Evolutionary conservation across 2,113 vertebrate genomes (phyloP).

Genomic region (Stercorarius parasiticus): DNA sequence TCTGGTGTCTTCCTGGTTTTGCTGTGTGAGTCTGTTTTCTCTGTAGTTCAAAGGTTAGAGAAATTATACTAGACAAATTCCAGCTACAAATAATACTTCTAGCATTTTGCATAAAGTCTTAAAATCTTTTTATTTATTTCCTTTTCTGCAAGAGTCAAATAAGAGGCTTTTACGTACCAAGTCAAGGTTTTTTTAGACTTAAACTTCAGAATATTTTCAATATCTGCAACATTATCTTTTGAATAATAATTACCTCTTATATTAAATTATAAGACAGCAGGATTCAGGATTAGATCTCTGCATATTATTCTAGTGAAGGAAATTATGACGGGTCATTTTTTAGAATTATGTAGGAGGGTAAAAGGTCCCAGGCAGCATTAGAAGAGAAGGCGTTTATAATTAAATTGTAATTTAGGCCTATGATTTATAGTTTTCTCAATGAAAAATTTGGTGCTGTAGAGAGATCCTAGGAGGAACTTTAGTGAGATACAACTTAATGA

Average conservation of each 20-base stretch:
- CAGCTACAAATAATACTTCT: conserved; percentile 27
- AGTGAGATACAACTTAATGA: conserved; percentile 94
- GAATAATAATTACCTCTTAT: conserved; percentile 83
- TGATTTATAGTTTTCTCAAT: conserved; percentile 89
- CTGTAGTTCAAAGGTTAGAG: conserved; percentile 40
- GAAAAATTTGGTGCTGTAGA: conserved; percentile 83
- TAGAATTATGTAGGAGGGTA: conserved; percentile 96
- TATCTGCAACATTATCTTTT: conserved; percentile 82
- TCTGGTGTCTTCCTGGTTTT: conserved; percentile 15
- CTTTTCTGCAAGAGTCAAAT: conserved; percentile 41
- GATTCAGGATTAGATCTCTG: conserved; percentile 83
- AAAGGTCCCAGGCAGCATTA: conserved; percentile 95
- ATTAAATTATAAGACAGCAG: conserved; percentile 84
- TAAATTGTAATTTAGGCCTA: conserved; percentile 98
- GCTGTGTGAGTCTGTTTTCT: not conserved
- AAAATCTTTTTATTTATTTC: conserved; percentile 58
- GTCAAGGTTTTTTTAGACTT: conserved; percentile 57
- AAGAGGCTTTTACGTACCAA: conserved; percentile 34
- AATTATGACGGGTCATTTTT: conserved; percentile 92
- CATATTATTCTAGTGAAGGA: conserved; percentile 84
- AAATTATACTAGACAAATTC: conserved; percentile 58
- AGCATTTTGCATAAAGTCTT: conserved; percentile 58
- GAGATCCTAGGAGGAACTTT: conserved; percentile 83
- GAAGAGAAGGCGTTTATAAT: conserved; percentile 96
- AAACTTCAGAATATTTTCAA: conserved; percentile 80